Evolutionary conservation across 2,113 vertebrate species (phyloP), one percentile per base, ranked within the genome.

Genomic region (Asarcornis scutulata): DNA sequence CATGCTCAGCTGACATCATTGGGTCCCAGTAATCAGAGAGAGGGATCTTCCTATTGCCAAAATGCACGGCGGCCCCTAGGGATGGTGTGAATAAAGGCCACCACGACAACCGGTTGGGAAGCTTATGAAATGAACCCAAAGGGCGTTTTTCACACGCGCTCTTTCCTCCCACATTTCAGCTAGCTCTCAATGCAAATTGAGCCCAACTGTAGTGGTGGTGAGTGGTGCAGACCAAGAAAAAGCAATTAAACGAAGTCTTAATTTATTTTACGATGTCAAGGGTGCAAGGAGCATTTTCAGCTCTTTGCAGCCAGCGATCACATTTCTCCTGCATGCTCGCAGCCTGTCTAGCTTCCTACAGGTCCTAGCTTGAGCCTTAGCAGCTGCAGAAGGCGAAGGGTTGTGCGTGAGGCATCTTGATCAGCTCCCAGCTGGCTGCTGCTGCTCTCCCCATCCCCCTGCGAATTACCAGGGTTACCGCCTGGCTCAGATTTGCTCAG

Each of bases 361-460:
- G 89, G 91, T 89, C 72, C 79, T 71, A 77, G 91, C 79, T 91
- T 93, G 95, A 95, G 83, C 38, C 58, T 34, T n/a, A 82, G 86
- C 92, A 96, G 94, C 94, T 95, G 81, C 44, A 89, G 77, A 64
- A 95, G 92, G 86, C 86, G 64, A 72, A 78, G 74, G 58, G 69
- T 50, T 92, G 83, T 92, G 86, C 10, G n/a, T 84, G 66, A 95
- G 86, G 94, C 86, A 78, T 95, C 89, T 92, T 93, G 95, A 93
- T 95, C 77, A 64, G 88, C 95, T 96, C 95, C 96, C 94, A 95
- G 95, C 92, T 96, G 95, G 88, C 95, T 92, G 77, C 94, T 93
- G 94, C 86, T 92, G 83, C 69, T 86, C 66, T 93, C 62, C 92
- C 91, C 95, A 93, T 59, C 94, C 95, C 91, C 91, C 91, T 95